A percentile compares a stretch with the other conserved stretches of the same genome.
Conservation (phyloP, 2,797 vertebrate species). For the Hypotaenidia philippensis region DNA sequence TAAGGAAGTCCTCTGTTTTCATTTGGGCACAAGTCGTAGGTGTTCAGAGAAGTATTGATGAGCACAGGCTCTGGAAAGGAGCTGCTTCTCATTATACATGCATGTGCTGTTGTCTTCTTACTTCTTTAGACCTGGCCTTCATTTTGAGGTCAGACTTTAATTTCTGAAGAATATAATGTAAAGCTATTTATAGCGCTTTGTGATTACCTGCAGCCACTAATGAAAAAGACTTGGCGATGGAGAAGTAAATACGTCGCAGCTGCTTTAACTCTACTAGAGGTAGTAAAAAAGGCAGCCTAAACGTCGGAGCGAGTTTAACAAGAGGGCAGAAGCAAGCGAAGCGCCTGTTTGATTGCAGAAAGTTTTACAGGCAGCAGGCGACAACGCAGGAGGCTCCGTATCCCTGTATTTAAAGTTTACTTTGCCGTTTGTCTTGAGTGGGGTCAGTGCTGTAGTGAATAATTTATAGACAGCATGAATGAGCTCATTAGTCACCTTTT, state of each 20-base stretch:
- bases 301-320: constrained; percentile 44
- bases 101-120: constrained; percentile 34
- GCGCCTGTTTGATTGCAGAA: constrained; percentile 22
- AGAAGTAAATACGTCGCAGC: constrained; percentile 74
- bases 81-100: not conserved
- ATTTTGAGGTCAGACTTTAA: constrained; percentile 76
- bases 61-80: not conserved
- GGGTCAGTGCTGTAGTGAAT: constrained; percentile 82
- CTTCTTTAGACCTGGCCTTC: constrained; percentile 62
- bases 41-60: not conserved
- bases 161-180: constrained; percentile 77
- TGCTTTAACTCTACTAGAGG: constrained; percentile 73
- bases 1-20: not conserved
- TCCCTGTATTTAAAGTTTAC: constrained; percentile 82
- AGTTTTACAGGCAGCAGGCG: constrained; percentile 40
- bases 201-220: constrained; percentile 75
- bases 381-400: not conserved
- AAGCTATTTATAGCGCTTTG: constrained; percentile 71
- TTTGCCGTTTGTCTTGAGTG: constrained; percentile 77
- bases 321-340: constrained; percentile 18
- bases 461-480: constrained; percentile 86
- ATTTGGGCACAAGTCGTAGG: not conserved
- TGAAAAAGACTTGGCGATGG: constrained; percentile 34
- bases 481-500: constrained; percentile 88
- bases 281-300: constrained; percentile 53